Evolutionary conservation across 2,888 invertebrate genomes (phyloP), one percentile per base, ranked within the genome.

Genomic region (Lycaena phlaeas): DNA sequence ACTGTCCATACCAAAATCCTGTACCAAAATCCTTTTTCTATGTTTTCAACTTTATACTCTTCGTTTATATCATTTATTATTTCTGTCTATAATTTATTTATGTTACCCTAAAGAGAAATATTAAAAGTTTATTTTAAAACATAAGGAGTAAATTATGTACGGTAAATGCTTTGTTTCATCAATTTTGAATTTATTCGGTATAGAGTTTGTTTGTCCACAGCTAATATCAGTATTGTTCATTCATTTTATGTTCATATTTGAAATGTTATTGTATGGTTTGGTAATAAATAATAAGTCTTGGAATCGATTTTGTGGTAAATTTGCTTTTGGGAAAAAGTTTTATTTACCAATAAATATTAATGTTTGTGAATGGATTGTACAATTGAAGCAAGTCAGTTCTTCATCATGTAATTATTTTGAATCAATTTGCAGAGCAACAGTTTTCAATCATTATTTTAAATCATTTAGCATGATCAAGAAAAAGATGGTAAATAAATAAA

Each of bases 91-190:
- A 46, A 50, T 48, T 46, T 49, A 49, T 45, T 56, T 45, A 46
- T 45, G 43, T 45, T 52, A 44, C 26, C 43, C 49, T 62, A 61
- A 58, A 68, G 58, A 34, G 59, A 52, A 57, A 56, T 53, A 51
- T 57, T 61, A 59, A 71, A 73, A 64, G 53, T 59, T 67, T 74
- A 72, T 75, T 79, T 78, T 77, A 77, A 76, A 77, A 76, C 76
- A 77, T 78, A 78, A 82, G 76, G 79, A 86, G 81, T 79, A 67
- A 85, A 81, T 77, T 81, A 64, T 56, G 70, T 70, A 48, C 50
- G 43, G 44, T 39, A 38, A 44, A 45, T 40, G 22, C 31, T 41
- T 41, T 25, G 41, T 34, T 25, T 29, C 40, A 29, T 37, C 28
- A 27, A 37, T 26, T 10, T n/a, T 31, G 34, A 22, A 9, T 22